phyloP scores from a whole-genome alignment of 2,888 invertebrate species.

The Himalopsyche kuldschensis region DNA sequence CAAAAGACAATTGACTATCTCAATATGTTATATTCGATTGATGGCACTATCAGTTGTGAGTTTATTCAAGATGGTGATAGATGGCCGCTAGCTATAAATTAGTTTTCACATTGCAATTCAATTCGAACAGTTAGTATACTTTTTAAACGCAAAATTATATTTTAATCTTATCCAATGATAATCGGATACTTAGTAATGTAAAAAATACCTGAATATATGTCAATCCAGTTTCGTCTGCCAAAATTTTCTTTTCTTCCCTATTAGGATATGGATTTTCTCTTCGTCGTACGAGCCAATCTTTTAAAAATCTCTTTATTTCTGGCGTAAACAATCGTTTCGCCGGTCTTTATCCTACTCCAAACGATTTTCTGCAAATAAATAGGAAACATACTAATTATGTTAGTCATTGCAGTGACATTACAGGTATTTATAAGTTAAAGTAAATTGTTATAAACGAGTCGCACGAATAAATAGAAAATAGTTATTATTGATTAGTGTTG shows the following conservation, averaged over 20 bases:
- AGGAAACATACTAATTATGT: neutral
- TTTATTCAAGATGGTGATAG: no score
- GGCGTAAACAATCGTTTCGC: conserved; percentile 77
- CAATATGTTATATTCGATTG: no score
- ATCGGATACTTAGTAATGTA: no score
- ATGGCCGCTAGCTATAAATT: no score
- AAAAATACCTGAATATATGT: conserved; percentile 71
- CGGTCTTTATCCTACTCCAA: conserved; percentile 64
- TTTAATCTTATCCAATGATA: no score
- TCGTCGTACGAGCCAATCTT: conserved; percentile 75
- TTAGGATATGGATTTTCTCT: conserved; percentile 80
- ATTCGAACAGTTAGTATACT: no score
- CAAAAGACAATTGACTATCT: no score
- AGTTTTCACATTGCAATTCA: no score
- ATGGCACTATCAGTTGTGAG: no score
- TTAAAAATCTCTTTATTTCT: conserved; percentile 75
- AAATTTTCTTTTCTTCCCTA: conserved; percentile 73
- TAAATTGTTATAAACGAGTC: neutral
- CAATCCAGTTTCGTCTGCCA: conserved; percentile 73
- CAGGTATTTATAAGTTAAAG: neutral
- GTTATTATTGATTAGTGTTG: neutral
- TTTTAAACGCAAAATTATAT: no score
- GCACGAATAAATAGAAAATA: neutral
- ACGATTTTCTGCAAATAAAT: conserved; percentile 54
- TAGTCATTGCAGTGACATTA: no score